phyloP scores from a whole-genome alignment of 2,888 invertebrate species.

The Harmothoe impar region DNA sequence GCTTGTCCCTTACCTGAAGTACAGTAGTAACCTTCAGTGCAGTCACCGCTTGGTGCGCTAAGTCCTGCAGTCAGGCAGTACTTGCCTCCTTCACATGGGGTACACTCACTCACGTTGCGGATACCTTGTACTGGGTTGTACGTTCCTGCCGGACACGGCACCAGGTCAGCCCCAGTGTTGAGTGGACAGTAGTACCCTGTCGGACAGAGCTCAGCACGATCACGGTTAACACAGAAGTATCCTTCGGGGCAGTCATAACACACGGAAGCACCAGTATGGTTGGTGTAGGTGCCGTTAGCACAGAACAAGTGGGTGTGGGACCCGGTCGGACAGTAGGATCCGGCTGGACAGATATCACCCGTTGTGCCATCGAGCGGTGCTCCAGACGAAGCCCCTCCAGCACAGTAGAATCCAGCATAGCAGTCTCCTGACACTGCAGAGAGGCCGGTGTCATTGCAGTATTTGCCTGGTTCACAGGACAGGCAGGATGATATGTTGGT shows the following conservation, averaged over 20 bases:
- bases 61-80: constrained; percentile 78
- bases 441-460: constrained; percentile 77
- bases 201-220: constrained; percentile 78
- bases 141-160: constrained; percentile 81
- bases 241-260: constrained; percentile 81
- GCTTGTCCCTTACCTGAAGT: constrained; percentile 67
- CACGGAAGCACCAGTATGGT: constrained; percentile 78
- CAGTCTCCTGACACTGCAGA: constrained; percentile 77
- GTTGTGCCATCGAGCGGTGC: constrained; percentile 78
- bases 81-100: constrained; percentile 80
- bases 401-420: constrained; percentile 79
- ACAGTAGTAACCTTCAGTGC: constrained; percentile 81
- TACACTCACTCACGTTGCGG: constrained; percentile 76
- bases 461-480: constrained; percentile 79
- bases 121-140: constrained; percentile 78
- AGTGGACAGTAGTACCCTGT: constrained; percentile 79
- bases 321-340: constrained; percentile 77
- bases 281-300: constrained; percentile 81
- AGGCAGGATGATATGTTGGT: constrained; percentile 76
- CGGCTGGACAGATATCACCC: constrained; percentile 71
- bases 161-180: constrained; percentile 79
- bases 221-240: constrained; percentile 78
- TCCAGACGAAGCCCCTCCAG: constrained; percentile 73
- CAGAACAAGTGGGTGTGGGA: constrained; percentile 77
- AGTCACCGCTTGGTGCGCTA: constrained; percentile 74